Percentiles rank a stretch among this genome's conserved stretches.
Evolutionary conservation across 2,888 invertebrate species (phyloP).

Genomic region (Meiosimyza platycephala): DNA sequence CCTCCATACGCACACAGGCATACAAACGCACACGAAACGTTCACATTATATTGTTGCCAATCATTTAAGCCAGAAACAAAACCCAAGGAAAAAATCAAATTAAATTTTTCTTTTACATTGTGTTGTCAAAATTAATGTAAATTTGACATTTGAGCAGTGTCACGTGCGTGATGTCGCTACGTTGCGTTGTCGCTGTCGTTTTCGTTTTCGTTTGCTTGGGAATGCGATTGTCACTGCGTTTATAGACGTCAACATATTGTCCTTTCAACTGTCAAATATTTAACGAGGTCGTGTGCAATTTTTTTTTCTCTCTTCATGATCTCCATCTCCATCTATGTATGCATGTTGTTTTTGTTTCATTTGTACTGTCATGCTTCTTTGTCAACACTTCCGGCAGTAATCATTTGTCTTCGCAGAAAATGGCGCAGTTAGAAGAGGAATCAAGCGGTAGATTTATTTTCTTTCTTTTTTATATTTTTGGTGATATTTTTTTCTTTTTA

Average conservation of each 20-base stretch:
- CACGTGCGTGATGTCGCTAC: conserved; percentile 42
- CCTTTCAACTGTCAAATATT: conserved; percentile 20
- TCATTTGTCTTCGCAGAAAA: conserved; percentile 21
- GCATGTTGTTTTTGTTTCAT: too few species aligned
- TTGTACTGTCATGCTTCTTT: not conserved
- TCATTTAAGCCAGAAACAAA: not conserved
- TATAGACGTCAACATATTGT: conserved; percentile 20
- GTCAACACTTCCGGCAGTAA: conserved; percentile 22
- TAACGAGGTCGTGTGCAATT: conserved; percentile 22
- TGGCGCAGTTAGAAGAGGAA: too few species aligned
- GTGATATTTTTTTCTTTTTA: too few species aligned
- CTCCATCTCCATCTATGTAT: not conserved
- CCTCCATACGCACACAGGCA: too few species aligned
- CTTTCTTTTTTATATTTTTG: too few species aligned
- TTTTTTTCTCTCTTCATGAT: not conserved
- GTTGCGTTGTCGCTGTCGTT: conserved; percentile 1
- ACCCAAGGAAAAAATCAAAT: not conserved
- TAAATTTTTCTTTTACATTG: conserved; percentile 1
- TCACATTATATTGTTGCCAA: too few species aligned
- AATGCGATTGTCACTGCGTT: not conserved
- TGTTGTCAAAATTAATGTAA: conserved; percentile 58
- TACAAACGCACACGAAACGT: too few species aligned
- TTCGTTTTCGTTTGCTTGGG: not conserved
- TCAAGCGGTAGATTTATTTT: too few species aligned
- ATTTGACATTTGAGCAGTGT: conserved; percentile 56